These are phyloP conservation scores for Falco biarmicus DNA, from an alignment of 2,797 vertebrate genomes.

Conservation along the genomic window DNA sequence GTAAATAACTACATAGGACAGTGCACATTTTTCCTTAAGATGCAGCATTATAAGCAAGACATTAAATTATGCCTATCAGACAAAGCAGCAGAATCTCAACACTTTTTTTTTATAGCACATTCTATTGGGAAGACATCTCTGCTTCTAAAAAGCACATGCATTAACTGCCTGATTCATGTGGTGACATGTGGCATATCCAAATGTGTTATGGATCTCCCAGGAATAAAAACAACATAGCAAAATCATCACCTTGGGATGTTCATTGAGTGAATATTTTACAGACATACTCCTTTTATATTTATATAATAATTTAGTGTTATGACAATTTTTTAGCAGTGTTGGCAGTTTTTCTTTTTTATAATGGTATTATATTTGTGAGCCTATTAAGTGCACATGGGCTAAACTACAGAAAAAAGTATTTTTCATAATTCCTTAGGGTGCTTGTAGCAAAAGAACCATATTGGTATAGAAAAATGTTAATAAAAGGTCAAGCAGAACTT, in stretches of 20 bases:
- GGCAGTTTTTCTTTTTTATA: conserved; percentile 88
- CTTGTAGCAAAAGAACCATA: conserved; percentile 78
- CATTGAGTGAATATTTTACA: conserved; percentile 89
- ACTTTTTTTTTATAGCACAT: conserved; percentile 79
- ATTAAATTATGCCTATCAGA: conserved; percentile 86
- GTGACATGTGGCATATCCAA: conserved; percentile 84
- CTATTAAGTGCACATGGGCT: conserved; percentile 87
- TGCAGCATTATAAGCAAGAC: conserved; percentile 81
- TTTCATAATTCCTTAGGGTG: conserved; percentile 87
- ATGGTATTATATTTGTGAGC: conserved; percentile 87
- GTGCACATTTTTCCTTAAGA: conserved; percentile 83
- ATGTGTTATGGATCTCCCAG: conserved; percentile 86
- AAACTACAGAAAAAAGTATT: conserved; percentile 85
- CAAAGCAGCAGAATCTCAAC: conserved; percentile 79
- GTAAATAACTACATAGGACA: conserved; percentile 81
- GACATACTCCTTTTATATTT: conserved; percentile 88
- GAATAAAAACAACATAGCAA: conserved; percentile 84
- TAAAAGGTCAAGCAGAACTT: conserved; percentile 84
- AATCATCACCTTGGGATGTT: conserved; percentile 87
- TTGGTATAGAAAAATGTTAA: conserved; percentile 83
- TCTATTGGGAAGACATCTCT: conserved; percentile 82
- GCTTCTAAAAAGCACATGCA: conserved; percentile 82
- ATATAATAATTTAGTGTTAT: conserved; percentile 89
- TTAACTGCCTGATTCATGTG: conserved; percentile 85
- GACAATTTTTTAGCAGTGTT: conserved; percentile 86